Evolutionary conservation across 2,113 vertebrate species (phyloP), one percentile per base, ranked within the genome.

Genomic region (Oreocharis arfaki): DNA sequence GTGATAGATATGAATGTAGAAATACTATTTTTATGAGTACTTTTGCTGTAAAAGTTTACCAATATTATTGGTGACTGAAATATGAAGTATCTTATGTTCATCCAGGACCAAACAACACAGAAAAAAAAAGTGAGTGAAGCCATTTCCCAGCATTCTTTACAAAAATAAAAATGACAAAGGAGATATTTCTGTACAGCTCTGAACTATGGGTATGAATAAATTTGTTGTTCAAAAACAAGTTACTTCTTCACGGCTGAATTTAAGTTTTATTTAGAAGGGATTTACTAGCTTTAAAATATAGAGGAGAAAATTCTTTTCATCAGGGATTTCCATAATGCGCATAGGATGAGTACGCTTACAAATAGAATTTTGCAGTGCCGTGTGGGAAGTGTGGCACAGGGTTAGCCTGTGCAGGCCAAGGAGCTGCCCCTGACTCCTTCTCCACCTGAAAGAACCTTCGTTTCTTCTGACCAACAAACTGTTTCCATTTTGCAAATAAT

Each of bases 341-440:
- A 28, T 46, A 33, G 30, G 27, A 84, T 63, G 16, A 70, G 3
- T 64, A n/a, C 35, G 11, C 6, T 74, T 87, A 53, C 23, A 70
- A 67, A 65, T 50, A 64, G 53, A 93, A 63, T 23, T 56, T 37
- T 57, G 21, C 26, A 50, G 8, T 16, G 15, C 8, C 39, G 6
- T 1, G 1, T 44, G 13, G 4, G 39, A 13, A 1, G 1, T 39
- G 6, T 52, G 24, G 15, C 23, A 69, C 65, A 50, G 2, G 11
- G 27, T 26, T 27, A 74, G 12, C 22, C 11, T 28, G 11, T 53
- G 10, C 18, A 11, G 10, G 9, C 7, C n/a, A 39, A 52, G 30
- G 4, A 27, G 8, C 5, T 44, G 3, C 1, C 2, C 7, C 3
- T 60, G 9, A 10, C 10, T 20, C 7, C 47, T 70, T 42, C 20